A percentile compares a stretch with the other conserved stretches of the same genome.
Conservation (phyloP, 1,140 invertebrate genomes). For the Microplitis demolitor region DNA sequence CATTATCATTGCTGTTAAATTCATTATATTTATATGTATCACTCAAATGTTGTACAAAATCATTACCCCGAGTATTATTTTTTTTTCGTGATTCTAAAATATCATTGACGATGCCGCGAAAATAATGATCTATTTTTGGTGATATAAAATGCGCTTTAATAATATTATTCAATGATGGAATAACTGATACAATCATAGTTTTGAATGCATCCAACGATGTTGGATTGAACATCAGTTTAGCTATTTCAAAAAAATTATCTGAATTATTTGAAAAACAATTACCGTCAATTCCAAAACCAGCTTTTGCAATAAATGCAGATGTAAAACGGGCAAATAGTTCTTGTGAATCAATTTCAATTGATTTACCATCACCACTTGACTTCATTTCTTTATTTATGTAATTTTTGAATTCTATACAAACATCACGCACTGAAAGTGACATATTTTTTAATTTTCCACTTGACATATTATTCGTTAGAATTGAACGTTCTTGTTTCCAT, state of each 20-base stretch:
- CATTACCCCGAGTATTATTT: conserved; percentile 26
- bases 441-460: conserved; percentile 33
- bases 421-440: background rate
- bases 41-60: conserved; percentile 40
- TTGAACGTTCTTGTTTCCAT: conserved; percentile 31
- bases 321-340: conserved; percentile 54
- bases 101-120: conserved; percentile 19
- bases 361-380: background rate
- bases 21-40: conserved; percentile 23
- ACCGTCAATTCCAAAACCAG: conserved; percentile 57
- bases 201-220: background rate
- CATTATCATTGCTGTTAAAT: conserved; percentile 29
- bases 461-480: conserved; percentile 31
- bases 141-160: conserved; percentile 14
- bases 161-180: background rate
- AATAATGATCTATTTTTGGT: conserved; percentile 16
- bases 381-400: conserved; percentile 28
- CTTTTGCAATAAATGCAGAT: conserved; percentile 59
- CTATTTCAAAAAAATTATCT: conserved; percentile 29
- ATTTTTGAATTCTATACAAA: conserved; percentile 24
- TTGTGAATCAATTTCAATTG: conserved; percentile 43
- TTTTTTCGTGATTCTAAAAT: conserved; percentile 10
- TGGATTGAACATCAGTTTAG: conserved; percentile 32
- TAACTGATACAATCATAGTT: conserved; percentile 2
- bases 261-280: conserved; percentile 30